Conservation (phyloP, 35 echinoderm and acorn worm species). For the Stichopus chloronotus region DNA sequence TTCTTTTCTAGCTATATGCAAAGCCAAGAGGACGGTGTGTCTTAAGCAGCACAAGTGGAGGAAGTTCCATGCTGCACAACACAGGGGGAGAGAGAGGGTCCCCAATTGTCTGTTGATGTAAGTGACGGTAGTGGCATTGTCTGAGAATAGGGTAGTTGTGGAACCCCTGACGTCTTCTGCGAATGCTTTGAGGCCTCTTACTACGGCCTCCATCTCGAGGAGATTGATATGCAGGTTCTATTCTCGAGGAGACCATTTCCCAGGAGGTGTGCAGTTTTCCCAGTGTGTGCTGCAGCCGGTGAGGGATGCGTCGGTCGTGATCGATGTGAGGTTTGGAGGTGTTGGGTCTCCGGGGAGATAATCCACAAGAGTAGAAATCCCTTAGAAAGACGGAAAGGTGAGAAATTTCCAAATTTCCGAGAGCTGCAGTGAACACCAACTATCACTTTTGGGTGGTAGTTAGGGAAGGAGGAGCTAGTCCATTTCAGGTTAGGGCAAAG, state of each 20-base stretch:
- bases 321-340: no score
- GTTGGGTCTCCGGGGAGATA: no score
- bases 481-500: no score
- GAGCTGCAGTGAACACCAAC: no score
- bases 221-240: constrained; percentile 14
- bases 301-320: not conserved
- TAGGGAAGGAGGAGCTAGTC: no score
- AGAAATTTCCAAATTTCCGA: no score
- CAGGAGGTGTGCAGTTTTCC: not conserved
- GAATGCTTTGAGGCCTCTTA: not conserved
- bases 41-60: not conserved
- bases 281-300: not conserved
- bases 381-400: no score
- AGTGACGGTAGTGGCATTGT: constrained; percentile 37
- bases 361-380: no score
- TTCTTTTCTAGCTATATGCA: not conserved
- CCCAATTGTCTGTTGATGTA: constrained; percentile 60
- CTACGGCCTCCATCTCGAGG: constrained; percentile 8
- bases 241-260: not conserved
- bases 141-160: not conserved
- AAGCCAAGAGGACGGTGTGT: not conserved
- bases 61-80: not conserved
- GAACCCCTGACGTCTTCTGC: not conserved
- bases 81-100: not conserved
- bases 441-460: no score